Evolutionary conservation across 2,888 invertebrate genomes (phyloP), one percentile per base, ranked within the genome.

Genomic region (Tetragonisca angustula): DNA sequence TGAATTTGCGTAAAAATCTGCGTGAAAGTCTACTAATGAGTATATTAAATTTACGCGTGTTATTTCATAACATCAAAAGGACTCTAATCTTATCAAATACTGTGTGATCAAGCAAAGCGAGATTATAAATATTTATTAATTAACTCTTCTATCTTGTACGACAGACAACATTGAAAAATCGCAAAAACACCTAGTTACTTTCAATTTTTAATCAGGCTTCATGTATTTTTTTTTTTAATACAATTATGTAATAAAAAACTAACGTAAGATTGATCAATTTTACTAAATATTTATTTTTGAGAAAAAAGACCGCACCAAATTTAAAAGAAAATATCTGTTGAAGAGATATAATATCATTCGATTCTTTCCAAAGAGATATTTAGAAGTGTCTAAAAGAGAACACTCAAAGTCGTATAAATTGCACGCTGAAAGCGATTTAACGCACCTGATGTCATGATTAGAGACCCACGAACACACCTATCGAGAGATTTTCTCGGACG

Each of bases 401-500:
- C 54, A 27, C 15, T 36, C 43, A 54, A 65, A 59, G 19, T 68
- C 68, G 54, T 27, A 27, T 64, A 65, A 80, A 80, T 64, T 64
- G 36, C 56, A 56, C n/a, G 13, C 24, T 27, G 27, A 59, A 69
- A 69, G 52, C 32, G 27, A 71, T 69, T 67, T 50, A 74, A 67
- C 59, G n/a, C 36, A 54, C 0, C 52, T 52, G 74, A 59, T 50
- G 71, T 71, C 65, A 49, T 65, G 74, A 84, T 84, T 87, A 75
- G 75, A 79, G 68, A 85, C 81, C 76, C 67, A 76, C 67, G 81
- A 68, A 75, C 70, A 69, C 54, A 19, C 68, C 76, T 76, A 65
- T 85, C 79, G 36, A 75, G 76, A 81, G 62, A 85, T 74, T 87
- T 87, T 52, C 85, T 78, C 77, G 69, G 49, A 49, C 49, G 36